phyloP scores from a whole-genome alignment of 1,140 invertebrate genomes.

The Apis mellifera region Amel_HAv3.1 CM009944.2:7327001-7327500 shows the following conservation, averaged over 20 bases:
- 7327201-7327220: no score
- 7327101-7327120: background rate
- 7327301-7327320: background rate
- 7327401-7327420: conserved; percentile 82
- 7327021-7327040: background rate
- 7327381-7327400: conserved; percentile 45
- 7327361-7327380: background rate
- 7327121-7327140: background rate
- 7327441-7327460: conserved; percentile 76
- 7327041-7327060: background rate
- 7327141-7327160: no score
- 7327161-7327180: background rate
- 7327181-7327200: background rate
- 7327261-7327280: no score
- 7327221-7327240: background rate
- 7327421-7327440: conserved; percentile 80
- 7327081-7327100: background rate
- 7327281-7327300: background rate
- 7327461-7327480: conserved; percentile 72
- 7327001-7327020: background rate
- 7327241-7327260: no score
- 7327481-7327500: conserved; percentile 68
- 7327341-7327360: background rate
- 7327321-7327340: background rate
- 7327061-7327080: background rate